Evolutionary conservation across 1,140 invertebrate species (phyloP).

Genomic region (Lasioglossum albipes): DNA sequence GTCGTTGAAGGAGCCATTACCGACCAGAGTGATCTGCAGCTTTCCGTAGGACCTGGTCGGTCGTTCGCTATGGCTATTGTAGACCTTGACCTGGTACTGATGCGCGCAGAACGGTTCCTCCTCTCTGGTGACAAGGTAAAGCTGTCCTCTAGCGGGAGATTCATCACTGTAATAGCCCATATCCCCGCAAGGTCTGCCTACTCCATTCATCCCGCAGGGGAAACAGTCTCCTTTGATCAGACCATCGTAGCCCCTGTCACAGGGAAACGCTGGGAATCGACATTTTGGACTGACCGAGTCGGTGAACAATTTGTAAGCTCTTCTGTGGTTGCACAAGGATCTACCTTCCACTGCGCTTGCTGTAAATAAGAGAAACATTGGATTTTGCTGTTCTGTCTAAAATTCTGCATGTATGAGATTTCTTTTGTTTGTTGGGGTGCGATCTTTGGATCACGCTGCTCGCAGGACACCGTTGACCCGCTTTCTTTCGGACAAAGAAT

Average conservation of each 20-base stretch:
- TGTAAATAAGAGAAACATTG: conserved; percentile 68
- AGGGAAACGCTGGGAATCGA: conserved; percentile 93
- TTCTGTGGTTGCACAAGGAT: conserved; percentile 93
- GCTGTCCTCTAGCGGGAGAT: conserved; percentile 88
- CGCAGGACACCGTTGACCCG: conserved; percentile 56
- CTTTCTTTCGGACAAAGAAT: conserved; percentile 66
- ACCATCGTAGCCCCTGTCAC: conserved; percentile 89
- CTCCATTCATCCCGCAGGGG: conserved; percentile 81
- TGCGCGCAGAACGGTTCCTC: conserved; percentile 96
- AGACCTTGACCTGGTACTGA: conserved; percentile 91
- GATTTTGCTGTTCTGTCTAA: too few species aligned
- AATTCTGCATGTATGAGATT: too few species aligned
- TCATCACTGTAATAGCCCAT: conserved; percentile 97
- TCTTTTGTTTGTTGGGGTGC: too few species aligned
- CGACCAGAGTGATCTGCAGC: conserved; percentile 89
- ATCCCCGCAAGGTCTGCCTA: conserved; percentile 86
- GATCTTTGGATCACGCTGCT: neutral
- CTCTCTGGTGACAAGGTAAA: conserved; percentile 93
- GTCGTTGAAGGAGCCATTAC: conserved; percentile 91
- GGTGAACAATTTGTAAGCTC: conserved; percentile 96
- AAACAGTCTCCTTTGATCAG: conserved; percentile 89
- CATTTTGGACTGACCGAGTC: conserved; percentile 95
- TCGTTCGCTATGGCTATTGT: conserved; percentile 85
- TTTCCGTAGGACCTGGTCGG: conserved; percentile 88
- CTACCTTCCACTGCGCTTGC: conserved; percentile 91